These are phyloP conservation scores for Heterodera filipjevi DNA, from an alignment of 2,888 invertebrate genomes.

Conservation along the genomic window DNA sequence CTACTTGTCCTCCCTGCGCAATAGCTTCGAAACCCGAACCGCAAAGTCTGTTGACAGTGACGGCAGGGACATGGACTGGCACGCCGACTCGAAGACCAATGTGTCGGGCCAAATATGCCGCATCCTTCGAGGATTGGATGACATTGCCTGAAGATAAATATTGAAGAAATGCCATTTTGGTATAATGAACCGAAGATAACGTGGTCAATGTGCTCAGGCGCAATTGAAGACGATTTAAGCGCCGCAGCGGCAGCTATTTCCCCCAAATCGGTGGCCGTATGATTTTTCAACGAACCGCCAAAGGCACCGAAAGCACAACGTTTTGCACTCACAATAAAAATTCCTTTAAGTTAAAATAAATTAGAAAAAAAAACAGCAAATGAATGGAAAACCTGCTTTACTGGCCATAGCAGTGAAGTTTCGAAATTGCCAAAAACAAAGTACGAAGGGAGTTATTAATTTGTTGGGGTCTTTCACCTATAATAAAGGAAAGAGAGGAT, in stretches of 20 bases:
- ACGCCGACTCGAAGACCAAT: slow-evolving; percentile 83
- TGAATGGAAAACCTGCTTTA: neutral
- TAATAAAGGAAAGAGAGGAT: too few species aligned
- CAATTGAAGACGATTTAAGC: slow-evolving; percentile 75
- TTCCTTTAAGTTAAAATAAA: slow-evolving; percentile 30
- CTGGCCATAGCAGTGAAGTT: too few species aligned
- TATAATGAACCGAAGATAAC: slow-evolving; percentile 77
- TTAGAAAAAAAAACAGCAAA: neutral
- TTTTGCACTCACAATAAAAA: slow-evolving; percentile 53
- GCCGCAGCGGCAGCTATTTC: slow-evolving; percentile 71
- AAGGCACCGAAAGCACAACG: slow-evolving; percentile 93
- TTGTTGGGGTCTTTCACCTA: too few species aligned
- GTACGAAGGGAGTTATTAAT: too few species aligned
- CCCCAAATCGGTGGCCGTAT: slow-evolving; percentile 73
- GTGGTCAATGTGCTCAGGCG: slow-evolving; percentile 84
- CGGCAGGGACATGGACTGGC: slow-evolving; percentile 76
- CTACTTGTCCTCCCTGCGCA: slow-evolving; percentile 84
- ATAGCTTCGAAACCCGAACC: slow-evolving; percentile 96
- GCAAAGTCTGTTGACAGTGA: slow-evolving; percentile 83
- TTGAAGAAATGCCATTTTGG: neutral
- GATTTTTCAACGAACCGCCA: slow-evolving; percentile 73
- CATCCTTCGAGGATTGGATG: slow-evolving; percentile 72
- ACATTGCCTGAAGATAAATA: slow-evolving; percentile 56
- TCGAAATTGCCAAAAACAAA: too few species aligned
- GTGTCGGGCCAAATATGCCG: slow-evolving; percentile 80